phyloP scores from a whole-genome alignment of 2,113 vertebrate species.

The Sphyrna mokarran region DNA sequence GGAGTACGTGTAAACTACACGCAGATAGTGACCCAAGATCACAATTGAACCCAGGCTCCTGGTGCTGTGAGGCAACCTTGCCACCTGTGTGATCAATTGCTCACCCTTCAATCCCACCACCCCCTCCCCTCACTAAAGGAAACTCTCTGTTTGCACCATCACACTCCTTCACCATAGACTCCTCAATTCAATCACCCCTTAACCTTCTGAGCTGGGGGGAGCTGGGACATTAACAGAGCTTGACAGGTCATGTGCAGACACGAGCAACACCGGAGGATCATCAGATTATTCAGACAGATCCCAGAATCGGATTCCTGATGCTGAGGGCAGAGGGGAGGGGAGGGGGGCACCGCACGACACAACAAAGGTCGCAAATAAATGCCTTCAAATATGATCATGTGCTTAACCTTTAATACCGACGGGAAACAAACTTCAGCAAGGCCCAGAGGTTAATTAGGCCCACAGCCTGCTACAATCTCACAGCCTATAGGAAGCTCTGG shows the following conservation, averaged over 20 bases:
- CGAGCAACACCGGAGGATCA: background rate
- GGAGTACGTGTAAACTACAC: no score
- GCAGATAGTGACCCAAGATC: no score
- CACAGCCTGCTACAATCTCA: background rate
- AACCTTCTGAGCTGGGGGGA: background rate
- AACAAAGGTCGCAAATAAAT: background rate
- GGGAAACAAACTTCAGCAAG: background rate
- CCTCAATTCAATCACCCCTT: background rate
- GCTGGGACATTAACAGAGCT: background rate
- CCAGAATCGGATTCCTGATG: background rate
- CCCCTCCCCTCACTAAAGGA: background rate
- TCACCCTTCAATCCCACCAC: background rate
- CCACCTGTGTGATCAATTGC: no score
- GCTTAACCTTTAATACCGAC: background rate
- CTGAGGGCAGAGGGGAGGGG: background rate
- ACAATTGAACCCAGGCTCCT: no score
- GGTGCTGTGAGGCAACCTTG: no score
- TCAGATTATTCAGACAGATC: background rate
- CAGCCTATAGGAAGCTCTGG: background rate
- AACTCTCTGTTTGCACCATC: background rate
- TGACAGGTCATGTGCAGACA: background rate
- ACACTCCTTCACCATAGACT: background rate
- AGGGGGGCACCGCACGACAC: no score
- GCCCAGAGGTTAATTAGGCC: background rate
- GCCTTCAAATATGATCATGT: background rate